These are phyloP conservation scores for Pseudolycoriella hygida DNA, from an alignment of 2,888 invertebrate species.

Conservation along the genomic window DNA sequence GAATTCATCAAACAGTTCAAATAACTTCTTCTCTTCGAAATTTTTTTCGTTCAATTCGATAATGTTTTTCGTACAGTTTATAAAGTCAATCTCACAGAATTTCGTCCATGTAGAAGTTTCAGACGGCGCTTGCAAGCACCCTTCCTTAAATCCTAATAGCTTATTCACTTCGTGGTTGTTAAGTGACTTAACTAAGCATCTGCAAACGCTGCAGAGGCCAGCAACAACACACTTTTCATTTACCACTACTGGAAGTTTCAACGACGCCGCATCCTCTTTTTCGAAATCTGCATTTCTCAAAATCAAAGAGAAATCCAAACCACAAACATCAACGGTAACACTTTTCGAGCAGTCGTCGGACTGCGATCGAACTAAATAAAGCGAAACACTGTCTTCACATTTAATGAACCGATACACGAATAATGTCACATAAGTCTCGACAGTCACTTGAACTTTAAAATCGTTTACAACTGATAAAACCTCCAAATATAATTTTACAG, in stretches of 20 bases:
- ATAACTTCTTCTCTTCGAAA: constrained; percentile 10
- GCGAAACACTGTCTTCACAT: constrained; percentile 16
- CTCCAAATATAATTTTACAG: constrained; percentile 25
- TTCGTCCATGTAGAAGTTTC: constrained; percentile 81
- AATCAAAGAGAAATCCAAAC: no score
- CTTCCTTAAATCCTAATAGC: constrained; percentile 59
- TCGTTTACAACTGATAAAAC: constrained; percentile 15
- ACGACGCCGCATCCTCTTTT: constrained; percentile 28
- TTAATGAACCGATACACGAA: constrained; percentile 41
- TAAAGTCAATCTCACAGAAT: constrained; percentile 75
- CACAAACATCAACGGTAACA: neutral
- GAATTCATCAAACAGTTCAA: constrained; percentile 46
- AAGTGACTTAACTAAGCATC: constrained; percentile 35
- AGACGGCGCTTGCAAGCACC: constrained; percentile 65
- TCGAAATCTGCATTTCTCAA: no score
- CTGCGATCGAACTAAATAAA: no score
- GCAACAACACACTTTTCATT: constrained; percentile 43
- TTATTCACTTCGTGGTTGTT: constrained; percentile 13
- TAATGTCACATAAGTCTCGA: constrained; percentile 45
- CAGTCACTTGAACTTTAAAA: constrained; percentile 28
- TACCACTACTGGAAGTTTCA: constrained; percentile 45
- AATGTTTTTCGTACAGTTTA: constrained; percentile 37
- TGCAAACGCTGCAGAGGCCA: constrained; percentile 57
- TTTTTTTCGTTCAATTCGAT: constrained; percentile 12
- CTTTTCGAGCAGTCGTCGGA: constrained; percentile 10